Evolutionary conservation across 2,888 invertebrate genomes (phyloP), one percentile per base, ranked within the genome.

Genomic region (Diarsia mendica): DNA sequence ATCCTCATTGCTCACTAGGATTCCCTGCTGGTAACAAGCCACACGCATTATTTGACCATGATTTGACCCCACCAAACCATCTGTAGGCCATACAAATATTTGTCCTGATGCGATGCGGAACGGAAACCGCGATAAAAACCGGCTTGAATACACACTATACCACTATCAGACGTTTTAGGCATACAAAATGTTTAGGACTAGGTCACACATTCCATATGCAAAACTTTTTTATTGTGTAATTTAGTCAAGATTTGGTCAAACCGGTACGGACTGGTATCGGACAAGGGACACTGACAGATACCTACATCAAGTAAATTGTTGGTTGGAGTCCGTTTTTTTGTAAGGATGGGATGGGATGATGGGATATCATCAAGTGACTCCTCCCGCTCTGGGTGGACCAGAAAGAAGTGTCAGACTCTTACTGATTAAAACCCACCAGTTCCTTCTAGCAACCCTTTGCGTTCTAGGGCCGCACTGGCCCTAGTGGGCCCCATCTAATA

Each of bases 81-180:
- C 64, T 64, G 46, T 75, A 13, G 70, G 70, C 28, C 67, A 68
- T 71, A 46, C 67, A 55, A 85, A 77, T 85, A 85, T 85, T 82
- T 67, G 51, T 70, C 69, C 63, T 55, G 39, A 58, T 23, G 49
- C 18, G 44, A 61, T 6, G 49, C 49, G 49, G 33, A 60, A 80
- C 61, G 33, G 49, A 33, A 68, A 64, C 60, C 66, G 69, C 67
- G 60, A 70, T 67, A 80, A 68, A 68, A 80, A 75, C 53, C n/a
- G 33, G 77, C 28, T 72, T 60, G 15, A 64, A 60, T 20, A 70
- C 28, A 72, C 72, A n/a, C 2, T 15, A 20, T 10, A 72, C 23
- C 13, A 68, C 15, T 49, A 66, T 66, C 73, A 23, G 28, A 61
- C 13, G 64, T 72, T 72, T 64, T 77, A 48, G 64, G 39, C 39